Evolutionary conservation across 2,888 invertebrate species (phyloP).

Genomic region (Marronus borbonicus): DNA sequence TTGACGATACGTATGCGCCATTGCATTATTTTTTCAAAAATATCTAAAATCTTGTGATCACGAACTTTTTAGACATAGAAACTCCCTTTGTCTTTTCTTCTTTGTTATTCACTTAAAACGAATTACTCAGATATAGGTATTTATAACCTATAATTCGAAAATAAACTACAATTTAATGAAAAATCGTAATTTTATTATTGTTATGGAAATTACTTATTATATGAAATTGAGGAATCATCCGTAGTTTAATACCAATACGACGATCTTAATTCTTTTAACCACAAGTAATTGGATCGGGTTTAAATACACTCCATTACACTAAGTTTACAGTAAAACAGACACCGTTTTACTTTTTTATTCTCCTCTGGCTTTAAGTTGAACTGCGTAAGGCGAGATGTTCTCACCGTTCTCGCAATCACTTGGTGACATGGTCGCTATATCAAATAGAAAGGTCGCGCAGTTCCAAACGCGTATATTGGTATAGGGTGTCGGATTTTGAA

Average conservation of each 20-base stretch:
- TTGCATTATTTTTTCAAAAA: no score
- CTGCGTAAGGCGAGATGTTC: conserved; percentile 55
- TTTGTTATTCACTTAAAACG: no score
- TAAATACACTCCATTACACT: conserved; percentile 52
- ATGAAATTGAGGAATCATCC: no score
- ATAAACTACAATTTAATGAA: no score
- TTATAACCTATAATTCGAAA: no score
- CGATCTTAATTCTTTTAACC: not conserved
- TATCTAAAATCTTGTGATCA: no score
- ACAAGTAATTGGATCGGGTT: conserved; percentile 32
- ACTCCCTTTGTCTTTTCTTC: no score
- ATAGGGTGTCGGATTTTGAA: conserved; percentile 35
- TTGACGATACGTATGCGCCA: no score
- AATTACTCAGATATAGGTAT: no score
- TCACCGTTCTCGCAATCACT: conserved; percentile 55
- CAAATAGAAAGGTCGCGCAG: conserved; percentile 10
- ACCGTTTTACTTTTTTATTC: conserved; percentile 44
- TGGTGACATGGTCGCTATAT: conserved; percentile 40
- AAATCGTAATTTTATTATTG: no score
- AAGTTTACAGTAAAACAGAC: conserved; percentile 52
- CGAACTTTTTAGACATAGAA: no score
- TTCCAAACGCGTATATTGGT: conserved; percentile 17
- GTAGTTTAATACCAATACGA: not conserved
- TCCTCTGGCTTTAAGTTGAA: conserved; percentile 49
- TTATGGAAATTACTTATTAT: no score